Percentiles rank a stretch among this genome's conserved stretches.
These are phyloP conservation scores for Piprites chloris DNA, from an alignment of 2,113 vertebrate genomes.

Conservation along the genomic window DNA sequence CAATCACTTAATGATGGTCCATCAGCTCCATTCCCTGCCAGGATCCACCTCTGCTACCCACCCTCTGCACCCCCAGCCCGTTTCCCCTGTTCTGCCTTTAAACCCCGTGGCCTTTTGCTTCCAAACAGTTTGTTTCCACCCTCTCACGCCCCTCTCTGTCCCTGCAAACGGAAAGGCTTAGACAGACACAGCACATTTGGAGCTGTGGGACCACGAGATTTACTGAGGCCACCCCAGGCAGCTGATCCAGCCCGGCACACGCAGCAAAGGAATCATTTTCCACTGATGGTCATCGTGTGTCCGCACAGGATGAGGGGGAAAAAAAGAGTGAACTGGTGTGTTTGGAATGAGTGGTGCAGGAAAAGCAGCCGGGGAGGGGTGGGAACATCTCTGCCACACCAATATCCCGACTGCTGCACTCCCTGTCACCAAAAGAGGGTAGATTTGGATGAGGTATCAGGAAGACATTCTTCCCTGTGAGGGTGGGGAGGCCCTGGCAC, in stretches of 20 bases:
- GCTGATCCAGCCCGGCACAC: conserved; percentile 1
- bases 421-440: background rate
- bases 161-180: conserved; percentile 46
- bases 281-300: background rate
- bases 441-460: background rate
- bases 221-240: conserved; percentile 13
- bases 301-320: background rate
- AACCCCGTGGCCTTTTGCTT: background rate
- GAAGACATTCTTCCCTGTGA: fast-evolving
- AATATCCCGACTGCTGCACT: fast-evolving
- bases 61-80: background rate
- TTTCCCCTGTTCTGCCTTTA: background rate
- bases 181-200: background rate
- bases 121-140: background rate
- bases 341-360: background rate
- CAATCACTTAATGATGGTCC: background rate
- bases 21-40: background rate
- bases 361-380: background rate
- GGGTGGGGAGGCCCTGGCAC: fast-evolving
- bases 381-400: background rate
- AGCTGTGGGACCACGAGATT: conserved; percentile 17
- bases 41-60: background rate
- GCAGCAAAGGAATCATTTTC: conserved; percentile 57
- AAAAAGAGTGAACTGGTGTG: background rate
- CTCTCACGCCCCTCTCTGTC: background rate